A percentile compares a stretch with the other conserved stretches of the same genome.
phyloP scores from a whole-genome alignment of 1,140 invertebrate genomes.

The Gryon sp. region DNA sequence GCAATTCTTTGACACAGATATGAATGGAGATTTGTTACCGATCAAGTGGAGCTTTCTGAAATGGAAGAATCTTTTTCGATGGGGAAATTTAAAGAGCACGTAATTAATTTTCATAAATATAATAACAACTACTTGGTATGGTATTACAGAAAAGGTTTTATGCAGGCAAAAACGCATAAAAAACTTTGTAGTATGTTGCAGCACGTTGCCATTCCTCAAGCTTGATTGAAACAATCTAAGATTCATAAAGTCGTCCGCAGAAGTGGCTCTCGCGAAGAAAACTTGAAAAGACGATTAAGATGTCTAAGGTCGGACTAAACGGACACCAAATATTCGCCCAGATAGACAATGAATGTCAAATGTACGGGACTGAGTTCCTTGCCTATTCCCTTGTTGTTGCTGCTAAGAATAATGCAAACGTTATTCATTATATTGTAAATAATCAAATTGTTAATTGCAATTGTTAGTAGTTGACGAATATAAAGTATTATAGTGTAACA shows the following conservation, averaged over 20 bases:
- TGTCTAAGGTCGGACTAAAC: conserved; percentile 83
- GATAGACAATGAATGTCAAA: conserved; percentile 94
- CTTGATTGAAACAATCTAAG: conserved; percentile 87
- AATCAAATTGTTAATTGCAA: conserved; percentile 89
- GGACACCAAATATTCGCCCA: conserved; percentile 93
- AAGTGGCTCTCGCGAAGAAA: conserved; percentile 91
- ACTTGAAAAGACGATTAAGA: conserved; percentile 90
- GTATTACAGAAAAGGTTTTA: conserved; percentile 82
- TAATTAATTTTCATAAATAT: conserved; percentile 72
- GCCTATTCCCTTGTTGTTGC: conserved; percentile 99
- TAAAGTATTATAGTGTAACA: too few species aligned
- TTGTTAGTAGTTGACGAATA: too few species aligned
- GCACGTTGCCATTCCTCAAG: conserved; percentile 76
- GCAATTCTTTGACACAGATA: too few species aligned
- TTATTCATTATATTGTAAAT: conserved; percentile 98
- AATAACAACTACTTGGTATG: conserved; percentile 77
- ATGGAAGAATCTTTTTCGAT: conserved; percentile 85
- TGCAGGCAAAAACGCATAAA: conserved; percentile 81
- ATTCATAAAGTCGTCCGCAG: conserved; percentile 91
- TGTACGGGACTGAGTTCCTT: conserved; percentile 90
- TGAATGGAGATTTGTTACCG: too few species aligned
- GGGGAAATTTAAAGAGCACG: conserved; percentile 81
- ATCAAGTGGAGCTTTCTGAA: conserved; percentile 85
- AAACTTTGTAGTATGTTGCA: conserved; percentile 78
- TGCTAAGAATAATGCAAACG: conserved; percentile 91